Percentiles rank a stretch among this genome's conserved stretches.
These are phyloP conservation scores for Pipistrellus kuhlii DNA, from an alignment of 2,797 vertebrate species.

Conservation along the genomic window DNA sequence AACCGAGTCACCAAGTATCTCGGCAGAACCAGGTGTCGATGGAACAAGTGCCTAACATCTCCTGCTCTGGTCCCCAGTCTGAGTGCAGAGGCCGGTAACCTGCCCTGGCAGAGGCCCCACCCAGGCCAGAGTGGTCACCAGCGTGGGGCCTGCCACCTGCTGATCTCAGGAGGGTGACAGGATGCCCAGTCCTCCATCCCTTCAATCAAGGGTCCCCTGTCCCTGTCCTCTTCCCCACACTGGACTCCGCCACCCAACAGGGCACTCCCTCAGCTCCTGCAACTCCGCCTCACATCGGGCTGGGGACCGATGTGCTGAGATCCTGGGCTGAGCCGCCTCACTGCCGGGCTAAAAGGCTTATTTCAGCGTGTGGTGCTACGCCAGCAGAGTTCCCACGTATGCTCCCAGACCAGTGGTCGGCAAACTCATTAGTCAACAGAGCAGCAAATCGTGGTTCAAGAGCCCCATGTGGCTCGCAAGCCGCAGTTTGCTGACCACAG, in stretches of 20 bases:
- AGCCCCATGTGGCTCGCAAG: too few species aligned
- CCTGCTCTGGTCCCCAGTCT: not conserved
- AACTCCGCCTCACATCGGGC: not conserved
- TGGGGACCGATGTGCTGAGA: not conserved
- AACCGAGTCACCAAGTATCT: not conserved
- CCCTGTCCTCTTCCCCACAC: too few species aligned
- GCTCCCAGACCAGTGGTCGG: not conserved
- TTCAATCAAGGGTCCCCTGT: not conserved
- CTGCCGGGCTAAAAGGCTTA: not conserved
- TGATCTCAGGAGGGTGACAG: not conserved
- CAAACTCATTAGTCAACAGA: too few species aligned
- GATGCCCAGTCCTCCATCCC: not conserved
- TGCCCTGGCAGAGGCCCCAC: not conserved
- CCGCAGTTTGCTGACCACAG: too few species aligned
- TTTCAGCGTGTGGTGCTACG: not conserved
- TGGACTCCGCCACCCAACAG: not conserved
- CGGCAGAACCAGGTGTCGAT: not conserved
- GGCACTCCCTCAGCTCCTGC: not conserved
- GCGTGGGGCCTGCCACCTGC: not conserved
- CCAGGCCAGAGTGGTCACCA: not conserved
- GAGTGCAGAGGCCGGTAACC: rapidly evolving
- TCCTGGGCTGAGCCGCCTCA: not conserved
- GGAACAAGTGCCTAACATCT: not conserved
- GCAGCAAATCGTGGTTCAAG: too few species aligned
- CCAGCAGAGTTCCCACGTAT: not conserved